A percentile compares a stretch with the other conserved stretches of the same genome.
Evolutionary conservation across 2,888 invertebrate genomes (phyloP).

Genomic region (Candidula unifasciata): DNA sequence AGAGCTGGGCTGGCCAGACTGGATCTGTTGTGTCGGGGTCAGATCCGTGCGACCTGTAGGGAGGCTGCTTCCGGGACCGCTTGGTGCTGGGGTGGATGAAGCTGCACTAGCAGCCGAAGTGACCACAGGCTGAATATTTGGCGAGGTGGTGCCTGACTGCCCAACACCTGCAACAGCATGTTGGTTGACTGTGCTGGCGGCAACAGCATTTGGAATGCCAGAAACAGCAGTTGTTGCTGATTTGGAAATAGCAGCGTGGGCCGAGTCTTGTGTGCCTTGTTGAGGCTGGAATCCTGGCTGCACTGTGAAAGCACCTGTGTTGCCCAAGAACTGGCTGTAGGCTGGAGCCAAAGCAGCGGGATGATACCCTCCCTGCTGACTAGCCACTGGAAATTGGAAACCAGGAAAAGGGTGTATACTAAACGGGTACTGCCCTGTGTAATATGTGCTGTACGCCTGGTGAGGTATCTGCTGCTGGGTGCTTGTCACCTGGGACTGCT

Average conservation of each 20-base stretch:
- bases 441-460: constrained; percentile 4
- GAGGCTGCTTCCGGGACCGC: not conserved
- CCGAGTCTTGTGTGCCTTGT: not conserved
- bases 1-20: constrained; percentile 34
- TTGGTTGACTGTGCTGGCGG: constrained; percentile 6
- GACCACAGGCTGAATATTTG: constrained; percentile 17
- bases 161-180: constrained; percentile 13
- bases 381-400: constrained; percentile 47
- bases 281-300: constrained; percentile 32
- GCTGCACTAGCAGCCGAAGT: not conserved
- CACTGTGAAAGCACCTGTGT: constrained; percentile 27
- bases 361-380: constrained; percentile 33
- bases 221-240: constrained; percentile 32
- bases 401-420: constrained; percentile 40
- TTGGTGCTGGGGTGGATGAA: not conserved
- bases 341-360: constrained; percentile 25
- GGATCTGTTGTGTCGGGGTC: not conserved
- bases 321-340: constrained; percentile 24
- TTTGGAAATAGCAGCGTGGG: constrained; percentile 20
- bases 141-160: not conserved
- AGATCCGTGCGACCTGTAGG: not conserved
- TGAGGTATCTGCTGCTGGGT: constrained; percentile 15
- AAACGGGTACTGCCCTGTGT: constrained; percentile 31
- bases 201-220: constrained; percentile 21
- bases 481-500: constrained; percentile 13